These are phyloP conservation scores for Phyllostomus discolor DNA, from an alignment of 2,113 vertebrate species.

Conservation along the genomic window DNA sequence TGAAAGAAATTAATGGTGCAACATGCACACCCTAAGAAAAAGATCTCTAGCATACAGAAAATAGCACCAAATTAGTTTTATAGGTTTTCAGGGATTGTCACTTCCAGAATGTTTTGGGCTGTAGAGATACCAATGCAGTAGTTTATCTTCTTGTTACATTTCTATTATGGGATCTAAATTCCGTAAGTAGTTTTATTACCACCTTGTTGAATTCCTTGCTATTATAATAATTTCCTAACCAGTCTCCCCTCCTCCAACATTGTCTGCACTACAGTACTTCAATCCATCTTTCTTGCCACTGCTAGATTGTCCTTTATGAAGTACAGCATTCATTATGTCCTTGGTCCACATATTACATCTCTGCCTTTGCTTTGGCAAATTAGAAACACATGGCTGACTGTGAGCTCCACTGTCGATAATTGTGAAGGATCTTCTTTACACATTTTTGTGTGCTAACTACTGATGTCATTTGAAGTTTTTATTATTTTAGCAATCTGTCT, in stretches of 20 bases:
- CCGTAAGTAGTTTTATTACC: background rate
- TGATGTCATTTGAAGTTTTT: background rate
- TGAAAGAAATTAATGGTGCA: slow-evolving; percentile 35
- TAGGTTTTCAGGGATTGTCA: background rate
- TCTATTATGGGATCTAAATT: background rate
- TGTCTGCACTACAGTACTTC: background rate
- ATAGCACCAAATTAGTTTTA: slow-evolving; percentile 27
- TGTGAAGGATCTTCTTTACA: background rate
- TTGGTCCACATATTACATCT: background rate
- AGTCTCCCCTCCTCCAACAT: background rate
- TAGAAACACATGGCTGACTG: background rate
- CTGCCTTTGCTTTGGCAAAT: background rate
- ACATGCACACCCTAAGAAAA: background rate
- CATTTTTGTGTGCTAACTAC: background rate
- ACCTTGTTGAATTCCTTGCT: background rate
- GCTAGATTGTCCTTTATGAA: background rate
- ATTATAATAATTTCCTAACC: background rate
- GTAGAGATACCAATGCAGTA: background rate
- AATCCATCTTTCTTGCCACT: background rate
- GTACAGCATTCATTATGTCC: background rate
- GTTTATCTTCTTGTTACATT: background rate
- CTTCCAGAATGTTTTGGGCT: background rate
- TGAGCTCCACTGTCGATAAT: background rate
- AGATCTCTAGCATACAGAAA: background rate
- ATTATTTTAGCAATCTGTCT: background rate